Evolutionary conservation across 2,113 vertebrate genomes (phyloP).

Genomic region (Ophiodon elongatus): DNA sequence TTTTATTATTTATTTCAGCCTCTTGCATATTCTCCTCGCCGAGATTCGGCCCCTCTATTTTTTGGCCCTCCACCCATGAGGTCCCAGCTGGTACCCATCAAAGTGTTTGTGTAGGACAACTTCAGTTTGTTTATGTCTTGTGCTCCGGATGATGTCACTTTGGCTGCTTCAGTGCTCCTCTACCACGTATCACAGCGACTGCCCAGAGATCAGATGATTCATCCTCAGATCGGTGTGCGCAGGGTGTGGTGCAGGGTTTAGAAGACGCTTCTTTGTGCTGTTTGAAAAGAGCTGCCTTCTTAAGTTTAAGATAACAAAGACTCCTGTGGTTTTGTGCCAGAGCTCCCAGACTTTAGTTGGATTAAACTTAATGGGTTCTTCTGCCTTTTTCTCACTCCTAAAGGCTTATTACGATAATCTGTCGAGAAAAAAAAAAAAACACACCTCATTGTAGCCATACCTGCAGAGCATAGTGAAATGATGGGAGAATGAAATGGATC

Average conservation of each 20-base stretch:
- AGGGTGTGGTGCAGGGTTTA: conserved; percentile 48
- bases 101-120: conserved; percentile 50
- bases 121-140: conserved; percentile 36
- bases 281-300: conserved; percentile 52
- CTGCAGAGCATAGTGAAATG: conserved; percentile 10
- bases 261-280: conserved; percentile 41
- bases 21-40: conserved; percentile 48
- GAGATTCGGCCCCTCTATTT: conserved; percentile 48
- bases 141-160: conserved; percentile 31
- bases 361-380: conserved; percentile 58
- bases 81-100: conserved; percentile 43
- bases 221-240: conserved; percentile 39
- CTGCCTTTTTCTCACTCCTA: conserved; percentile 35
- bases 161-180: conserved; percentile 22
- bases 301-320: conserved; percentile 48
- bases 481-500: conserved; percentile 18
- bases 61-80: conserved; percentile 33
- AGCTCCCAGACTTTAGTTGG: conserved; percentile 29
- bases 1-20: conserved; percentile 69
- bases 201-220: conserved; percentile 51
- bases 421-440: conserved; percentile 8
- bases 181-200: conserved; percentile 28
- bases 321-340: conserved; percentile 49
- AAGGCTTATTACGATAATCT: conserved; percentile 27
- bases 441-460: conserved; percentile 16